Conservation (phyloP, 2,113 vertebrate genomes). For the Tiliqua scincoides region DNA sequence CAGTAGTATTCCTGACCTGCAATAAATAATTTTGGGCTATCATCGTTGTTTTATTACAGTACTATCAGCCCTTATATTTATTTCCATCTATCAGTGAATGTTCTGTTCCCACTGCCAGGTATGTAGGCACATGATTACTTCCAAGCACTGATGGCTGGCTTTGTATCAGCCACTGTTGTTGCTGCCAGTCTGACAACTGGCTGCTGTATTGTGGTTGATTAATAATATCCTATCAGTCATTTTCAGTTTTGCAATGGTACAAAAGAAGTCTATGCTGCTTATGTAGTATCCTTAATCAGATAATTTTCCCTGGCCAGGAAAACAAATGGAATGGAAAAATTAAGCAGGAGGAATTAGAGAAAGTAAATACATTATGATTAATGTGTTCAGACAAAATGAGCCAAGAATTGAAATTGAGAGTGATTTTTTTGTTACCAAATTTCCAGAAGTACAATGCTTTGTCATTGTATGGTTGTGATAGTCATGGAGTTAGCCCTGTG, state of each 20-base stretch:
- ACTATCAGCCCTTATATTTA: constrained; percentile 66
- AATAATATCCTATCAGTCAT: constrained; percentile 60
- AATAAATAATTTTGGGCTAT: constrained; percentile 70
- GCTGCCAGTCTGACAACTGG: constrained; percentile 15
- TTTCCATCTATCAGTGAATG: constrained; percentile 69
- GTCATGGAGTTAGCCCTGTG: background rate
- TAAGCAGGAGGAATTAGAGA: constrained; percentile 61
- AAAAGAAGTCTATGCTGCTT: constrained; percentile 39
- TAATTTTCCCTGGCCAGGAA: constrained; percentile 57
- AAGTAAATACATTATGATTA: constrained; percentile 61
- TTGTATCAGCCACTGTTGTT: constrained; percentile 39
- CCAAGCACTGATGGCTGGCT: constrained; percentile 45
- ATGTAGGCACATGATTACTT: constrained; percentile 47
- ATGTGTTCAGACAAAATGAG: constrained; percentile 66
- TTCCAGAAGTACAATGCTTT: constrained; percentile 36
- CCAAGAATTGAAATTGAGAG: constrained; percentile 61
- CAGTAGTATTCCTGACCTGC: constrained; percentile 45
- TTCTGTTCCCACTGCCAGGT: constrained; percentile 55
- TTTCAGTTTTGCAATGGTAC: constrained; percentile 48
- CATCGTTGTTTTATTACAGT: constrained; percentile 63
- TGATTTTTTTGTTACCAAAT: constrained; percentile 60
- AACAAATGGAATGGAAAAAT: constrained; percentile 61
- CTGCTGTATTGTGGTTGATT: constrained; percentile 36
- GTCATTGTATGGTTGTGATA: constrained; percentile 17
- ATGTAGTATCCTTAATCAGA: constrained; percentile 67